phyloP scores from a whole-genome alignment of 1,140 invertebrate genomes.

The Calycopis cecrops region DNA sequence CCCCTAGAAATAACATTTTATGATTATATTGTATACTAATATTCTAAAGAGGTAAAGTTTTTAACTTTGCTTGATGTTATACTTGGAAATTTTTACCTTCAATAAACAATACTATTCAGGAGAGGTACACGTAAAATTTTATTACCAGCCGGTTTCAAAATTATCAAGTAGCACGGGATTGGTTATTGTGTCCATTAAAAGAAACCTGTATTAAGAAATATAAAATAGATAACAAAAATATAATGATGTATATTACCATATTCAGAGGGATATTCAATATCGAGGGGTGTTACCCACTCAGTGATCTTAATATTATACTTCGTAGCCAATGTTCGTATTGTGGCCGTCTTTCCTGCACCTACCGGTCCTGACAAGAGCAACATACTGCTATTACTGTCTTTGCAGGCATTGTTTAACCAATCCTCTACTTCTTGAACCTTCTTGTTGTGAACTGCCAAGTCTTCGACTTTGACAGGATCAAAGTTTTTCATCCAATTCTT shows the following conservation, averaged over 20 bases:
- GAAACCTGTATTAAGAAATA: not conserved
- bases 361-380: conserved; percentile 82
- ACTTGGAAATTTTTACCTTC: too few relatives aligned
- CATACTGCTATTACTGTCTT: conserved; percentile 67
- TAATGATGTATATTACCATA: conserved; percentile 41
- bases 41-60: too few relatives aligned
- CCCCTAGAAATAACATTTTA: too few relatives aligned
- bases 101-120: too few relatives aligned
- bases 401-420: conserved; percentile 69
- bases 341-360: conserved; percentile 82
- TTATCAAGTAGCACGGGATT: conserved; percentile 1
- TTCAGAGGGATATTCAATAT: conserved; percentile 69
- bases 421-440: conserved; percentile 78
- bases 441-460: conserved; percentile 78
- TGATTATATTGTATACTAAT: too few relatives aligned
- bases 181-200: not conserved
- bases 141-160: too few relatives aligned
- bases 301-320: conserved; percentile 76
- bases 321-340: conserved; percentile 77
- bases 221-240: conserved; percentile 2
- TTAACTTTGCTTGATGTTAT: too few relatives aligned
- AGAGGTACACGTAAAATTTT: too few relatives aligned
- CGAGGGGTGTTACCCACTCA: conserved; percentile 85
- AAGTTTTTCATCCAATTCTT: conserved; percentile 77
- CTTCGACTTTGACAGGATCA: conserved; percentile 69